These are phyloP conservation scores for Reinhardtius hippoglossoides DNA, from an alignment of 2,113 vertebrate genomes.

Conservation along the genomic window DNA sequence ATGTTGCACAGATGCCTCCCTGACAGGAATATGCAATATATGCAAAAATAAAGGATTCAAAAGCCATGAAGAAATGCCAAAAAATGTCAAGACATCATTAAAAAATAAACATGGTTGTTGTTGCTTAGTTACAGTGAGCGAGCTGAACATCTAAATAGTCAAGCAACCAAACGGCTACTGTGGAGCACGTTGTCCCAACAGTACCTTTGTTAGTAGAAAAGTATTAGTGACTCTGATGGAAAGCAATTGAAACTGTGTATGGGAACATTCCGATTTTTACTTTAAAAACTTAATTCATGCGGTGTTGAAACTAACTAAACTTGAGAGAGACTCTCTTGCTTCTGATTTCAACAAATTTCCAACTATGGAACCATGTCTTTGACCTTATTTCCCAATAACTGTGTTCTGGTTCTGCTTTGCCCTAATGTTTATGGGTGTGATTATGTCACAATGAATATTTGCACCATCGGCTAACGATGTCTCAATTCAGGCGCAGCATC, in stretches of 20 bases:
- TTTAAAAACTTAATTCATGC: too few relatives aligned
- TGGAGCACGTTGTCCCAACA: not conserved
- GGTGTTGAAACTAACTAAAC: too few relatives aligned
- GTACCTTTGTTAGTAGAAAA: not conserved
- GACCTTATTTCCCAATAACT: too few relatives aligned
- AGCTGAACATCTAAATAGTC: conserved; percentile 20
- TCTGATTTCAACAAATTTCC: too few relatives aligned
- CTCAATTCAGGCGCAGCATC: too few relatives aligned
- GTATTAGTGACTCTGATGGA: not conserved
- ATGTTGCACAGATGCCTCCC: not conserved
- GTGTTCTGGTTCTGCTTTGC: too few relatives aligned
- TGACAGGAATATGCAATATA: not conserved
- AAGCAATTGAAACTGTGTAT: not conserved
- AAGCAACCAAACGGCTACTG: not conserved
- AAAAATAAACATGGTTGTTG: conserved; percentile 36
- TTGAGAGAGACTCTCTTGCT: too few relatives aligned
- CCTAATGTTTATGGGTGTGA: too few relatives aligned
- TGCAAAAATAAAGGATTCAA: conserved; percentile 20
- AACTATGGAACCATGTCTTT: too few relatives aligned
- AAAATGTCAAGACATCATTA: not conserved
- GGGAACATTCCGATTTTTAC: too few relatives aligned
- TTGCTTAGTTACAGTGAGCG: conserved; percentile 56
- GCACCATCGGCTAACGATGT: too few relatives aligned
- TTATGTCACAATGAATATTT: too few relatives aligned
- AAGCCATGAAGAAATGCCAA: not conserved